phyloP scores from a whole-genome alignment of 2,888 invertebrate genomes.

The Myopa tessellatipennis region DNA sequence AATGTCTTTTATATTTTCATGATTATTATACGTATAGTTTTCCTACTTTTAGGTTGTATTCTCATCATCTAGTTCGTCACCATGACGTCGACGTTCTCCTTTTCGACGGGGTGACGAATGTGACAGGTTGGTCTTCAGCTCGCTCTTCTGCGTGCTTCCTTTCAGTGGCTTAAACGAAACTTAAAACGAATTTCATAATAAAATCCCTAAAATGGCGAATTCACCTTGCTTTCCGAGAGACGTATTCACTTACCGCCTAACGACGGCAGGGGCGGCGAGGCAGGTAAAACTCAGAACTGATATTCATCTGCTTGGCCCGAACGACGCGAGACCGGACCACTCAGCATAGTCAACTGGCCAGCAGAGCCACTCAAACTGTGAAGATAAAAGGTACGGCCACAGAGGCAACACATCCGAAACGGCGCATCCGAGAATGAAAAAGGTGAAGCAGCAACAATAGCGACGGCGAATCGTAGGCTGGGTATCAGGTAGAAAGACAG shows the following conservation, averaged over 20 bases:
- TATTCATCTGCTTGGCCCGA: slow-evolving; percentile 3
- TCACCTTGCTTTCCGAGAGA: not conserved
- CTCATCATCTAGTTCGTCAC: no score
- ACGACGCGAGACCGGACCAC: not conserved
- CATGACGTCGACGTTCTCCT: no score
- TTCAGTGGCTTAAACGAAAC: not conserved
- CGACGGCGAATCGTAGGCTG: not conserved
- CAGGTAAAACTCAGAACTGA: slow-evolving; percentile 25
- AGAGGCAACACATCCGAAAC: not conserved
- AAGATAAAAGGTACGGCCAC: slow-evolving; percentile 2
- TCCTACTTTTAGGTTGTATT: no score
- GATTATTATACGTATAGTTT: no score
- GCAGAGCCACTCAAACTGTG: slow-evolving; percentile 9
- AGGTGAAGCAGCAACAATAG: not conserved
- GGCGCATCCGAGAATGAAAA: not conserved
- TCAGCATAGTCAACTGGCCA: slow-evolving; percentile 21
- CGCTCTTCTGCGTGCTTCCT: no score
- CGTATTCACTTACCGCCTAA: not conserved
- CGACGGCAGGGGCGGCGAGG: not conserved
- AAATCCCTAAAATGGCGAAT: slow-evolving; percentile 31
- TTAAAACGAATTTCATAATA: not conserved
- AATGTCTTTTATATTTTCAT: no score
- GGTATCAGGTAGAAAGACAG: slow-evolving; percentile 23
- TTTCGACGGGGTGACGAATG: no score
- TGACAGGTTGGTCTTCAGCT: no score